Evolutionary conservation across 92 coral and sea anemone genomes (phyloP).

Genomic region (Umimayanthus kanabou): DNA sequence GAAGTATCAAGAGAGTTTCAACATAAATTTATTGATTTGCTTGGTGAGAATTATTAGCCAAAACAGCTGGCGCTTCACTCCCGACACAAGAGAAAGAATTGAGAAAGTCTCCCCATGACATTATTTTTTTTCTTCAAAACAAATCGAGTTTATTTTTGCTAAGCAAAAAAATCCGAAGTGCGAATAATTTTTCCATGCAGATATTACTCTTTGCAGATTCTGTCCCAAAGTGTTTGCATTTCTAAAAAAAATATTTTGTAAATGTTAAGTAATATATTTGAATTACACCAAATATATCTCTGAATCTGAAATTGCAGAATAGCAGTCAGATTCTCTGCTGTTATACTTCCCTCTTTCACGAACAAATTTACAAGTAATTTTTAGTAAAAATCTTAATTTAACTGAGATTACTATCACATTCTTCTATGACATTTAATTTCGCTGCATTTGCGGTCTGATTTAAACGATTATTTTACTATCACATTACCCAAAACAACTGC

Average conservation of each 20-base stretch:
- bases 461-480: slow-evolving; percentile 45
- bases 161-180: neutral
- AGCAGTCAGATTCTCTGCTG: neutral
- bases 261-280: slow-evolving; percentile 31
- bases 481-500: slow-evolving; percentile 40
- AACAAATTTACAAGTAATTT: slow-evolving; percentile 11
- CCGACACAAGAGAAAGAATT: slow-evolving; percentile 19
- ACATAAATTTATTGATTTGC: slow-evolving; percentile 43
- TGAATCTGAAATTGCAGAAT: slow-evolving; percentile 1
- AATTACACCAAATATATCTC: slow-evolving; percentile 4
- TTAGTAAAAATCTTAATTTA: slow-evolving; percentile 12
- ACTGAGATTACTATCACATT: slow-evolving; percentile 34
- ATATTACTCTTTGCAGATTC: slow-evolving; percentile 5
- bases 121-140: slow-evolving; percentile 13
- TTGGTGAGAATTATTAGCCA: slow-evolving; percentile 46
- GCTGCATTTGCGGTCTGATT: slow-evolving; percentile 43
- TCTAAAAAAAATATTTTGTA: slow-evolving; percentile 28
- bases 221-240: slow-evolving; percentile 19
- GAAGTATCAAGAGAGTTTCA: slow-evolving; percentile 28
- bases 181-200: neutral
- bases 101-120: slow-evolving; percentile 32
- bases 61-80: slow-evolving; percentile 30
- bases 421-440: slow-evolving; percentile 45
- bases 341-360: slow-evolving; percentile 1
- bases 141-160: slow-evolving; percentile 21